Evolutionary conservation across 92 coral and sea anemone genomes (phyloP).

Genomic region (Pocillopora grandis): DNA sequence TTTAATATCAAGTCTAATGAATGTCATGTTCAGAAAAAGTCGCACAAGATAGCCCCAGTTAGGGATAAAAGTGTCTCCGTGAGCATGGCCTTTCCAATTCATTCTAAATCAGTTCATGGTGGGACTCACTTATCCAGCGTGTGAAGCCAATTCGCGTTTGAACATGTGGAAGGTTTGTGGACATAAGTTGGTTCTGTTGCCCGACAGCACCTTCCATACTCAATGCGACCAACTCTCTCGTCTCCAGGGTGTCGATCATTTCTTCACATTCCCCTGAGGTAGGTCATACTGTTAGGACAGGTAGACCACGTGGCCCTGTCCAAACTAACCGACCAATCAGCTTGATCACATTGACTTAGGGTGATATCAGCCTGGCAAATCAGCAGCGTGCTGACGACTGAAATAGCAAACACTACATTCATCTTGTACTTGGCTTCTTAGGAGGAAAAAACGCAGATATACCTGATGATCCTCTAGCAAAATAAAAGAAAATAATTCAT

Average conservation of each 20-base stretch:
- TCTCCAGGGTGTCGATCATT: background rate
- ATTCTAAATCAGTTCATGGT: background rate
- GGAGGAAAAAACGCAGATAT: no score
- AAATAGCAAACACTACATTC: background rate
- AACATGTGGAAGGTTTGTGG: background rate
- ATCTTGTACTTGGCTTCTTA: background rate
- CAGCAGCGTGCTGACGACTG: background rate
- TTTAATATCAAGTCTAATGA: background rate
- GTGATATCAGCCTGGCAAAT: background rate
- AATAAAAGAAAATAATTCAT: no score
- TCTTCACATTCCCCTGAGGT: constrained; percentile 10
- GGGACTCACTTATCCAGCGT: constrained; percentile 5
- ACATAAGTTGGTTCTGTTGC: background rate
- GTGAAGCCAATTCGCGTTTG: background rate
- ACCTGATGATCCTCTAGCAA: no score
- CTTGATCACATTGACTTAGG: background rate
- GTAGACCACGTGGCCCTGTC: background rate
- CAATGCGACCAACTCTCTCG: background rate
- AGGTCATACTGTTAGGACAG: background rate
- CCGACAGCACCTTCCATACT: constrained; percentile 7
- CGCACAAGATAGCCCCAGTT: background rate
- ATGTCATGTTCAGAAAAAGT: background rate
- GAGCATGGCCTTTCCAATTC: no score
- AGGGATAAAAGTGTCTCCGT: background rate
- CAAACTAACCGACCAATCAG: background rate